Percentiles rank a stretch among this genome's conserved stretches.
Conservation (phyloP, 2,113 vertebrate species). For the Platycercus adscitus region DNA sequence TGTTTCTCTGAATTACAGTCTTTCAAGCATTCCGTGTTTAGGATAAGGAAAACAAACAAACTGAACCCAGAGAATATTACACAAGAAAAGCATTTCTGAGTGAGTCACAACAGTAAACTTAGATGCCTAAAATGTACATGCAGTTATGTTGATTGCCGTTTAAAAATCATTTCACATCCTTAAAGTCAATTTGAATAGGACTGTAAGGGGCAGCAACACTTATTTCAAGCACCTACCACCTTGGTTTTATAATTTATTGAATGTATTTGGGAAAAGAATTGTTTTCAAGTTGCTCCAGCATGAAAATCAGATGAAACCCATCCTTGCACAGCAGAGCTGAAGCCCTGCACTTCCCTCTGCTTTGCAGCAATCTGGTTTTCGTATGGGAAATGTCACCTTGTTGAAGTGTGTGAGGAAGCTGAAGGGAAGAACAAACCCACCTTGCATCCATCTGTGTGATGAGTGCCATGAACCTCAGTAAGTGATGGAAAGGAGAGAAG, state of each 20-base stretch:
- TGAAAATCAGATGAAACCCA: neutral
- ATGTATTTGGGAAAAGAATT: neutral
- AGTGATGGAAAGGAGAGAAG: neutral
- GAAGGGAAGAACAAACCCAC: neutral
- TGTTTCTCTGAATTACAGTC: neutral
- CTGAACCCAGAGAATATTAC: neutral
- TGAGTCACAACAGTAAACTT: neutral
- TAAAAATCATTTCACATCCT: neutral
- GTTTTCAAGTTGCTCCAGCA: neutral
- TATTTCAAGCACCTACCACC: neutral
- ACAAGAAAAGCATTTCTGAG: neutral
- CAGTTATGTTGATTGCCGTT: neutral
- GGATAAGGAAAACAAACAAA: neutral
- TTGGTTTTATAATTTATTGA: neutral
- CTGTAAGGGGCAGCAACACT: neutral
- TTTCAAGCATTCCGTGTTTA: neutral
- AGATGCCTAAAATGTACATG: neutral
- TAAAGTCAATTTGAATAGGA: neutral
- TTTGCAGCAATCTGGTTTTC: neutral
- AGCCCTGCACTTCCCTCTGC: neutral
- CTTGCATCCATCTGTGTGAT: neutral
- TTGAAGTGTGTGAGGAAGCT: neutral
- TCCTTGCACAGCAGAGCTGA: neutral
- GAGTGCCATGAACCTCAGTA: accelerated
- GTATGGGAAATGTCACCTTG: neutral